Base-by-base conservation (phyloP, 2,888 invertebrate genomes). In the Urechis unicinctus region DNA sequence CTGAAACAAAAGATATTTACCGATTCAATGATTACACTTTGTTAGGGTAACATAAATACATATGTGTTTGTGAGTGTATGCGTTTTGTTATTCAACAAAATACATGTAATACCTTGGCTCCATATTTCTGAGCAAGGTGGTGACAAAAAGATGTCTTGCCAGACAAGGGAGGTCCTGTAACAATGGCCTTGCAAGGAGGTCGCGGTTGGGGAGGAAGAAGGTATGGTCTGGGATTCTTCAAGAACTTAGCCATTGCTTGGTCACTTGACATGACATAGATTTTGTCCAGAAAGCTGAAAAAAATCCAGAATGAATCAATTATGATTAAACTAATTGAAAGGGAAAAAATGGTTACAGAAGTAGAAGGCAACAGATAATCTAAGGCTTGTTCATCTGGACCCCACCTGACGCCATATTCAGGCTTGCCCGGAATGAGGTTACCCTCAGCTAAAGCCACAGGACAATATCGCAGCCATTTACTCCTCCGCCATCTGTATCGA, bases 361-460 rank as follows among this genome's bases (percentile, higher is more conserved):
- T 1, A 22, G 24, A 28, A 26, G 22, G n/a, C 13, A 43, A 31
- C 42, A 9, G 29, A 49, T 25, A 2, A 47, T 36, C 36, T 6
- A 6, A 36, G 6, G 36, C 6, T 13, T 6, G 13, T 36, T 36
- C 13, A 36, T 36, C 9, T 13, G 13, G 6, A 13, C 25, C 62
- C 26, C 55, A 77, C 78, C 74, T 72, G 45, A 75, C 75, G 57
- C 73, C 71, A 67, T 69, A 70, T 58, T 78, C 76, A 28, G 76
- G 69, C 62, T 74, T 75, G 28, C 78, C 78, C 2, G 64, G 67
- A 3, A 66, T 55, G 6, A 75, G 62, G 50, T 71, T 72, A 24
- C 78, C 78, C 48, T 78, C 75, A 57, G 69, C 66, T 6, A 78
- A 62, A 30, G 76, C 71, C 22, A 78, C 78, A 4, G 78, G 78